Base-by-base conservation (phyloP, 37 sponge, comb jelly and placozoan genomes). In the Dysidea cf. avara region DNA sequence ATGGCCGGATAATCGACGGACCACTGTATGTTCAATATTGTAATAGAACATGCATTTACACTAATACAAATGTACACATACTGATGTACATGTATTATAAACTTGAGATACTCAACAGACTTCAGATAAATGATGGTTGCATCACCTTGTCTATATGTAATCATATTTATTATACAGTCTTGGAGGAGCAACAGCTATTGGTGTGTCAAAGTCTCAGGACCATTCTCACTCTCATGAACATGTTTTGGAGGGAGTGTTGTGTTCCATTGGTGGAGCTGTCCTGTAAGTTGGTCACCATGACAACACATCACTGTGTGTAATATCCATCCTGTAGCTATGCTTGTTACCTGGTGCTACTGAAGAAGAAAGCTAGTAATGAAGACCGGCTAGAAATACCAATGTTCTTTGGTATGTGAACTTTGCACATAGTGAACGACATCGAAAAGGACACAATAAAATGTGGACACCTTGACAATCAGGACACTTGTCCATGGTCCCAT, bases 311-410 rank as follows among this genome's bases (percentile, higher is more conserved):
- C 29, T 29, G 7, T 39, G 9, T 34, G 17, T 62, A n/a, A 18
- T 17, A 22, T 13, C 29, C n/a, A 28, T 12, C 35, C 28, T 57
- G n/a, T 53, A 86, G 87, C 12, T 91, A 86, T 82, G 92, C 87
- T 11, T 20, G 63, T 14, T 90, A 90, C 33, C 72, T 90, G 38
- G 86, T 85, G 30, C 61, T 90, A 26, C 82, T 90, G 18, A 84
- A 75, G 61, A 84, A 62, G 31, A 12, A 53, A 5, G 86, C 85
- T 17, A 36, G 60, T 5, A 34, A 81, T 35, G 66, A 68, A 7
- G 86, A 90, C 14, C 28, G 74, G 21, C 69, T 90, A 63, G 91
- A 90, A 24, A 76, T 90, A 33, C 91, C 91, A 33, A 90, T 90
- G 86, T 90, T 90, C 86, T 90, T 90, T 77, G 91, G 90, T 89